Evolutionary conservation across 2,888 invertebrate species (phyloP).

Genomic region (Pheosia tremula): DNA sequence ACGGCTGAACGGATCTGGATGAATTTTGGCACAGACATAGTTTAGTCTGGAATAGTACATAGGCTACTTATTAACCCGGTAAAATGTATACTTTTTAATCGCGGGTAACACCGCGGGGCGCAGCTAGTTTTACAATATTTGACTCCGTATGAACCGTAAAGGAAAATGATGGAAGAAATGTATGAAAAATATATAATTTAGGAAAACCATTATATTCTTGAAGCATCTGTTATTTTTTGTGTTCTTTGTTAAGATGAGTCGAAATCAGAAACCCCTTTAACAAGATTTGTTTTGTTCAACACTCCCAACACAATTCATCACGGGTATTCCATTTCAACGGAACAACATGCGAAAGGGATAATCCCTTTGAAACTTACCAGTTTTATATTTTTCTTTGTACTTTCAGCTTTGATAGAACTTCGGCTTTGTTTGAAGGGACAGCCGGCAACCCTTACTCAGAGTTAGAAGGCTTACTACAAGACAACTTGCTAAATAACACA

Average conservation of each 20-base stretch:
- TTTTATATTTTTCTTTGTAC: slow-evolving; percentile 73
- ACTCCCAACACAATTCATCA: slow-evolving; percentile 56
- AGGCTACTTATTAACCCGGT: too few relatives aligned
- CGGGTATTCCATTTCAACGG: slow-evolving; percentile 55
- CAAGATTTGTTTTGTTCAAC: slow-evolving; percentile 47
- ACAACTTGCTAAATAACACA: slow-evolving; percentile 37
- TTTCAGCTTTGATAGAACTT: slow-evolving; percentile 70
- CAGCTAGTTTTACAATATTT: too few relatives aligned
- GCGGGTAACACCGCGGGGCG: too few relatives aligned
- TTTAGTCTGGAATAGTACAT: too few relatives aligned
- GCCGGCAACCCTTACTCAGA: slow-evolving; percentile 45
- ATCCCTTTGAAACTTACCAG: slow-evolving; percentile 73
- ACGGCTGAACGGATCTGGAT: too few relatives aligned
- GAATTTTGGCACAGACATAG: too few relatives aligned
- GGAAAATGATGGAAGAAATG: too few relatives aligned
- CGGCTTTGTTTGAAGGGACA: slow-evolving; percentile 62
- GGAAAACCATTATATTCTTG: background rate
- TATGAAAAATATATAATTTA: background rate
- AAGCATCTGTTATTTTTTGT: background rate
- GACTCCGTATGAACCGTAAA: too few relatives aligned
- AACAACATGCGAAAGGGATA: slow-evolving; percentile 67
- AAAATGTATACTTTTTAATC: too few relatives aligned
- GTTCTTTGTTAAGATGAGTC: background rate
- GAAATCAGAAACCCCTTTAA: slow-evolving; percentile 22
- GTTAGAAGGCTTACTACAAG: slow-evolving; percentile 33